Base-by-base conservation (phyloP, 1,140 invertebrate species). In the Drosophila athabasca region DNA sequence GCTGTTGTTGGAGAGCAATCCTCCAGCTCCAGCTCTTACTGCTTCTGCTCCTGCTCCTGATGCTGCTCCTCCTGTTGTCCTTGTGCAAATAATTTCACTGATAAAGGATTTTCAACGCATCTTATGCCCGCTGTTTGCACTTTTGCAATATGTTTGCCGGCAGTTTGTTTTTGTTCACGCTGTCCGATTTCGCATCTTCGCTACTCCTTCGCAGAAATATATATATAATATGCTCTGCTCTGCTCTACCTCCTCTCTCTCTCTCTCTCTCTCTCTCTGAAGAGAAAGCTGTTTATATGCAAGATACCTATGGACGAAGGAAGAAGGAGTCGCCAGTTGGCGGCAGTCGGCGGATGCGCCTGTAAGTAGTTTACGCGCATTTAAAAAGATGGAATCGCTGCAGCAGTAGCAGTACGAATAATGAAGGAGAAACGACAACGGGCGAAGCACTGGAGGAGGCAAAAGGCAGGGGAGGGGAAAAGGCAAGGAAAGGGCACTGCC, bases 91-190 rank as follows among this genome's bases (percentile, higher is more conserved):
- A 88, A 88, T 88, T 87, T 88, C 79, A 72, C 83, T 82, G 79
- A 87, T 87, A 87, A 87, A 87, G 80, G 82, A 87, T 88, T 87
- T 87, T 87, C 79, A 87, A 88, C 82, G 83, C 82, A 82, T 87
- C 82, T 87, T 82, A 72, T 82, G 82, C 62, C 66, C 79, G 67
- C 82, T 88, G 82, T 87, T 87, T 88, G 82, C 79, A 73, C 82
- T 88, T 55, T 79, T 58, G 83, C 82, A 87, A 87, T 87, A 87
- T 88, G 82, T 88, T 87, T 84, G 79, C 60, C 54, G 55, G 51
- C 78, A 61, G 46, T 68, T 50, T 76, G 51, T 53, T 60, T 70
- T 55, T 65, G 58, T 58, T 71, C 70, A 48, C n/a, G 44, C 43
- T 57, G 44, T 51, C 66, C 50, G 44, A 45, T 11, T 13, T 11